Percentiles rank a stretch among this genome's conserved stretches.
phyloP scores from a whole-genome alignment of 2,113 vertebrate genomes.

The Phoxinus phoxinus region DNA sequence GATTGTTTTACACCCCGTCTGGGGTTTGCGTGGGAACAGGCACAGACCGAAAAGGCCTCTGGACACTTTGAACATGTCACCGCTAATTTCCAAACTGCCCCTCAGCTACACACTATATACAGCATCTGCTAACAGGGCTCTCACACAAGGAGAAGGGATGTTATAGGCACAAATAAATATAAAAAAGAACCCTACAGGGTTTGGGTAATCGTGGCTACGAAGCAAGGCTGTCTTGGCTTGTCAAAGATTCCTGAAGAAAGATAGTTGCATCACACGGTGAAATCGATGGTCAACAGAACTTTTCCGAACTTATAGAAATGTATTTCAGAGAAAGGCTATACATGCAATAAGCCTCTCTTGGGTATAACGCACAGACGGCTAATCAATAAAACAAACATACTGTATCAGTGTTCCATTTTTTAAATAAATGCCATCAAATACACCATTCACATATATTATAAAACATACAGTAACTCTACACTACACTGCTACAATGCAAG shows the following conservation, averaged over 20 bases:
- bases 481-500: background rate
- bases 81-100: conserved; percentile 36
- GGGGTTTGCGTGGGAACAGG: conserved; percentile 33
- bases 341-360: background rate
- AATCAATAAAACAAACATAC: background rate
- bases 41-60: conserved; percentile 29
- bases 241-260: background rate
- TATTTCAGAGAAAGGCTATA: background rate
- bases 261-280: background rate
- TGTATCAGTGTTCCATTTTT: background rate
- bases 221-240: background rate
- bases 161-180: conserved; percentile 34
- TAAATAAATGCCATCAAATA: background rate
- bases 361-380: background rate
- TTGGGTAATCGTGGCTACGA: background rate
- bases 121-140: conserved; percentile 38
- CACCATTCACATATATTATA: background rate
- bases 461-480: background rate
- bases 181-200: background rate
- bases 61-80: conserved; percentile 41
- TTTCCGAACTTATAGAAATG: background rate
- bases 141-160: conserved; percentile 39
- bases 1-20: conserved; percentile 41
- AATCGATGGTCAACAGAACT: background rate
- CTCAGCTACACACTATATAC: conserved; percentile 30